Evolutionary conservation across 2,888 invertebrate genomes (phyloP), one percentile per base, ranked within the genome.

Genomic region (Metopia argyrocephala): DNA sequence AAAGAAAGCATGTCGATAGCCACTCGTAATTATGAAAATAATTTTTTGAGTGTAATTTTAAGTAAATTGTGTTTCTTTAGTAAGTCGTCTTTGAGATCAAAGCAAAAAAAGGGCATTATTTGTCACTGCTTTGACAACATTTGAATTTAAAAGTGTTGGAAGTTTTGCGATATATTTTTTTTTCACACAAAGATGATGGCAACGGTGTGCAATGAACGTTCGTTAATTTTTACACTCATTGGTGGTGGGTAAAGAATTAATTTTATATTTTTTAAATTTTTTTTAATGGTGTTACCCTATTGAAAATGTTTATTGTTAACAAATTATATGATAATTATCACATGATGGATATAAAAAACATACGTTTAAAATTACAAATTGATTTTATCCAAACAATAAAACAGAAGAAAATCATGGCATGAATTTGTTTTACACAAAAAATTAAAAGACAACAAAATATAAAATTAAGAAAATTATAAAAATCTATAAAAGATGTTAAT

Each of bases 71-170:
- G 27, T 27, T 57, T 66, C 21, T 50, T 66, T 70, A 78, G 81
- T 81, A 57, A 81, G 81, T 81, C 74, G 74, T 74, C 74, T 78
- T 74, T 25, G n/a, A n/a, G n/a, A n/a, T n/a, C n/a, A n/a, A n/a
- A n/a, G n/a, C n/a, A n/a, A n/a, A 66, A 59, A 66, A 21, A 21
- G 71, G 66, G 50, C 78, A 48, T 70, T 70, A 66, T 62, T 74
- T 78, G 78, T 70, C 78, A 75, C 61, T 71, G 74, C 66, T 74
- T 78, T 78, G 78, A 75, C 78, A 66, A 74, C 57, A 81, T 81
- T 74, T 75, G 76, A 70, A 66, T 74, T 78, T 62, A 48, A 61
- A 62, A 73, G 69, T 65, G 69, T 78, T 65, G 69, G 31, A 48
- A 57, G 31, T 62, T 76, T 62, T 62, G 28, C 46, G 38, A 50